phyloP scores from a whole-genome alignment of 2,888 invertebrate genomes.

The Vandiemenella viatica region DNA sequence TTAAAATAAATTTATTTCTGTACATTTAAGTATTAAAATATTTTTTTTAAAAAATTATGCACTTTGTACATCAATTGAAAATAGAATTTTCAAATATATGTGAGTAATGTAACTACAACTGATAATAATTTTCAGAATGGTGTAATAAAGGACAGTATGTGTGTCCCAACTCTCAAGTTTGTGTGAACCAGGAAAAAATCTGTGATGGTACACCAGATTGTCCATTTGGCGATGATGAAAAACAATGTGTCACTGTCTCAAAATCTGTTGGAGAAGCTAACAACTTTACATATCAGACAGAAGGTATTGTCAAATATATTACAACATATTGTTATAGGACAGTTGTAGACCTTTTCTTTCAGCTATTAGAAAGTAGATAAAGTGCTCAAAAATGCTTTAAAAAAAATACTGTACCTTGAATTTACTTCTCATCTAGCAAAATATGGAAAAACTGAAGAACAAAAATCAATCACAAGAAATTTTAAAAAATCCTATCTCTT shows the following conservation, averaged over 20 bases:
- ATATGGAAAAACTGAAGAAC: no score
- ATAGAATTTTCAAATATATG: no score
- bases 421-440: no score
- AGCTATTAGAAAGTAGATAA: no score
- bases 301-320: conserved; percentile 32
- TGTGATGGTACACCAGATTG: conserved; percentile 59
- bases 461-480: no score
- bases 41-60: neutral
- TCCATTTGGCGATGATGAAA: conserved; percentile 59
- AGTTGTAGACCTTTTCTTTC: no score
- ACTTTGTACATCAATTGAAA: neutral
- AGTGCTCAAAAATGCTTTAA: no score
- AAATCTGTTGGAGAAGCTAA: conserved; percentile 38
- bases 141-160: conserved; percentile 55
- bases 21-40: neutral
- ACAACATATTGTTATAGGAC: no score
- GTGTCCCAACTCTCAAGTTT: conserved; percentile 54
- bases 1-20: neutral
- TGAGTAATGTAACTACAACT: no score
- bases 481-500: no score
- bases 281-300: conserved; percentile 43
- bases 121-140: conserved; percentile 42
- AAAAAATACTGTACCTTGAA: no score
- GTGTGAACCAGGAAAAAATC: conserved; percentile 46
- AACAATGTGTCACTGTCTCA: conserved; percentile 52